These are phyloP conservation scores for Tetragnatha versicolor DNA, from an alignment of 1,140 invertebrate genomes.

Conservation along the genomic window DNA sequence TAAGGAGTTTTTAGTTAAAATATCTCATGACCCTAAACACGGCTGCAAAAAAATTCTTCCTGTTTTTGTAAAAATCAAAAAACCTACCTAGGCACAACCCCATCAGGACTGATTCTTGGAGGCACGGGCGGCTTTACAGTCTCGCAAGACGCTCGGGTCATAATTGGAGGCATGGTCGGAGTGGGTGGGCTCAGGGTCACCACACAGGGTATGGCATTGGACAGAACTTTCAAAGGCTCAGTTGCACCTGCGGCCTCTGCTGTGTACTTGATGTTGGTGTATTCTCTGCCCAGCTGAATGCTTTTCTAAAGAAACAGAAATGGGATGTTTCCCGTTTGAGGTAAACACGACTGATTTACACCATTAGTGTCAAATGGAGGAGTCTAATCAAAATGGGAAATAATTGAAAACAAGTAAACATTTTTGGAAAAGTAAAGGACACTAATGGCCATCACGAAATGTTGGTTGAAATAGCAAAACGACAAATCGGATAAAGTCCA, in stretches of 20 bases:
- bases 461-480: neutral
- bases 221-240: conserved; percentile 57
- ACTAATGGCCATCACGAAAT: too few relatives aligned
- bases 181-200: conserved; percentile 37
- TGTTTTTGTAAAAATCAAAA: too few relatives aligned
- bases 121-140: conserved; percentile 56
- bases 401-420: too few relatives aligned
- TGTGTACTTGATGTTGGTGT: conserved; percentile 82
- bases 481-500: neutral
- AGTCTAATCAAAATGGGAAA: too few relatives aligned
- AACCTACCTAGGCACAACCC: conserved; percentile 46
- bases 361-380: too few relatives aligned
- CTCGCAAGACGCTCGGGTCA: conserved; percentile 55
- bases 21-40: too few relatives aligned
- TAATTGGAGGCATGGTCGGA: conserved; percentile 58
- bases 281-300: conserved; percentile 82
- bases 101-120: conserved; percentile 54
- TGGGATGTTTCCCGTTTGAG: too few relatives aligned
- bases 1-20: too few relatives aligned
- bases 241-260: conserved; percentile 61
- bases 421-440: too few relatives aligned
- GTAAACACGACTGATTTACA: too few relatives aligned
- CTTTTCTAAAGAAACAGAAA: conserved; percentile 71
- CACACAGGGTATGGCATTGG: conserved; percentile 39
- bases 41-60: too few relatives aligned